Base-by-base conservation (phyloP, 2,113 vertebrate genomes). In the Stercorarius parasiticus region DNA sequence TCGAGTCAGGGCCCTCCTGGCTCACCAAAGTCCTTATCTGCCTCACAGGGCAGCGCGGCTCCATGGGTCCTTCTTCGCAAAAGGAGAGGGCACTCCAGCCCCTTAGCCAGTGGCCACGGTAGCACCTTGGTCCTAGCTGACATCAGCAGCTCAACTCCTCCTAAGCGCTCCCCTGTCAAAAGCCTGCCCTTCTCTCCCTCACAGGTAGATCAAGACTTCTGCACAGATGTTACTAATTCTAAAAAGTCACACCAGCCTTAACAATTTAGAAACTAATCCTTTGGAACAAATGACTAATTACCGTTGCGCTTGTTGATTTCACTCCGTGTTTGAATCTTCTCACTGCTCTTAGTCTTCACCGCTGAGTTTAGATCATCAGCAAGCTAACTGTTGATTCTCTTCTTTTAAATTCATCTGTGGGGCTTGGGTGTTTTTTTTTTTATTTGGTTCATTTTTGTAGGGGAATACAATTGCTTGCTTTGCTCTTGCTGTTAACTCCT, bases 171-270 rank as follows among this genome's bases (percentile, higher is more conserved):
- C 97, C 97, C 98, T 98, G 97, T 98, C 98, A 99, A 98, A 99
- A 98, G 97, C 97, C 98, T 99, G 79, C 98, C 98, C 95, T 99
- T 99, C 99, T 99, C 99, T 97, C 99, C 99, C 96, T 99, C 98
- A 7, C 99, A 99, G 99, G 99, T 99, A 99, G 99, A 98, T 96
- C 94, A 96, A 95, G 95, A 97, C 97, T 98, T 98, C 92, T 98
- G 96, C 97, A 98, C 97, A 98, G 97, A 98, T 98, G 95, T 98
- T 98, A 98, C 98, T 98, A 98, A 98, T 98, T 98, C 97, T 97
- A 97, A 98, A 95, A 98, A 98, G 98, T 97, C 91, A 97, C 95
- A 91, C 94, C 95, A 97, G 91, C 96, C 97, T 98, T 98, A 98
- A 98, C 98, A 97, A 98, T 98, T 97, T 98, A 98, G 98, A 98